These are phyloP conservation scores for Folsomia manolachei DNA, from an alignment of 2,888 invertebrate species.

Conservation along the genomic window DNA sequence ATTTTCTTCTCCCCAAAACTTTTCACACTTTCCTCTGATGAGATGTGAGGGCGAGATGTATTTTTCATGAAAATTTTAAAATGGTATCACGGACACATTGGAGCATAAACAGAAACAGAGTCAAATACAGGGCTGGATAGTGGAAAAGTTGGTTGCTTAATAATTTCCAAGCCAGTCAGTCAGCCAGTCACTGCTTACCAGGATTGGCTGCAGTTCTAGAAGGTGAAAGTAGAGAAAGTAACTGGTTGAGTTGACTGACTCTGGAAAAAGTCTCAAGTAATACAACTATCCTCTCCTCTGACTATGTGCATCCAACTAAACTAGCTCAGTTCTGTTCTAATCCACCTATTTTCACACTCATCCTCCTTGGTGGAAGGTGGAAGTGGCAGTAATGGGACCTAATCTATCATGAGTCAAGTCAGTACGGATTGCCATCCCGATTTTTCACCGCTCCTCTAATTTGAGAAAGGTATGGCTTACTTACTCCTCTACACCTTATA, in stretches of 20 bases:
- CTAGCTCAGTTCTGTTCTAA: slow-evolving; percentile 25
- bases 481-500: neutral
- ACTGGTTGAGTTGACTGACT: neutral
- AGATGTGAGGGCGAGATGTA: slow-evolving; percentile 15
- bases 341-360: slow-evolving; percentile 37
- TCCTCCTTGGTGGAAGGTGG: slow-evolving; percentile 37
- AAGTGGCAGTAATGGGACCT: slow-evolving; percentile 44
- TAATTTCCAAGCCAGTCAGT: neutral
- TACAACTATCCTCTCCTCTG: neutral
- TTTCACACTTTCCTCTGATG: slow-evolving; percentile 17
- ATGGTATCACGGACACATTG: neutral
- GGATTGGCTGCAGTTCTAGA: neutral
- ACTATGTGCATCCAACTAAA: neutral
- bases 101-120: neutral
- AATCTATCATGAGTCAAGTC: slow-evolving; percentile 38
- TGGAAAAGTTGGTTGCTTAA: neutral
- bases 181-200: neutral
- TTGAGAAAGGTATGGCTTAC: slow-evolving; percentile 5
- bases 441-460: slow-evolving; percentile 16
- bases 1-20: neutral
- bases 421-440: slow-evolving; percentile 20
- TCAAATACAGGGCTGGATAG: neutral
- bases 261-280: neutral
- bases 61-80: slow-evolving; percentile 22
- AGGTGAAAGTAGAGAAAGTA: neutral